Evolutionary conservation across 1,140 invertebrate species (phyloP).

Genomic region (Megalopta genalis): DNA sequence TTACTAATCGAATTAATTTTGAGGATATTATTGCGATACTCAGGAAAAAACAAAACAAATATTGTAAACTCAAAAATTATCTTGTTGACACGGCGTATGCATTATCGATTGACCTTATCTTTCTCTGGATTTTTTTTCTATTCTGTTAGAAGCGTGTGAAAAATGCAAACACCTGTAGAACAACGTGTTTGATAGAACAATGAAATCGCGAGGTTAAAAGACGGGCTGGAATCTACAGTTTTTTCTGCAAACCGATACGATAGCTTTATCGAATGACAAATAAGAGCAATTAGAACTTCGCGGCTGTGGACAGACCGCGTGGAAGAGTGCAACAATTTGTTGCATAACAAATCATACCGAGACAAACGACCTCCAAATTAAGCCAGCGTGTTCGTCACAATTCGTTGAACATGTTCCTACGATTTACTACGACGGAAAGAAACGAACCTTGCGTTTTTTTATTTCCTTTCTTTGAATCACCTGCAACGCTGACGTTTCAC

Average conservation of each 20-base stretch:
- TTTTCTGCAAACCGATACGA: background rate
- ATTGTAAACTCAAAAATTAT: too few relatives aligned
- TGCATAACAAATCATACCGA: slow-evolving; percentile 16
- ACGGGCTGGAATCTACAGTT: too few relatives aligned
- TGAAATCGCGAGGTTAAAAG: too few relatives aligned
- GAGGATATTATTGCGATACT: too few relatives aligned
- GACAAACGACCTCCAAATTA: slow-evolving; percentile 19
- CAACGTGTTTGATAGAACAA: too few relatives aligned
- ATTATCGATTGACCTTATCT: too few relatives aligned
- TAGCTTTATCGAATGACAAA: background rate
- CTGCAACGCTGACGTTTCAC: background rate
- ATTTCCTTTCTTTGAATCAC: background rate
- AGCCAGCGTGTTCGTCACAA: background rate
- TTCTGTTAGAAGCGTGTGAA: too few relatives aligned
- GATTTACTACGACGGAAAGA: background rate
- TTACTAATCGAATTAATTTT: too few relatives aligned
- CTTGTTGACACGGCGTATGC: too few relatives aligned
- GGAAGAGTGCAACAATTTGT: background rate
- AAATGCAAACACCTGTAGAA: too few relatives aligned
- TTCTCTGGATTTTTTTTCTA: too few relatives aligned
- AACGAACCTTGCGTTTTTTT: background rate
- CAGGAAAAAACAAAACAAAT: too few relatives aligned
- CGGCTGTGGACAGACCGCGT: background rate
- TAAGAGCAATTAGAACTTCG: background rate
- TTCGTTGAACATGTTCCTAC: background rate